phyloP scores from a whole-genome alignment of 2,113 vertebrate species.

The Acrocephalus kingi region DNA sequence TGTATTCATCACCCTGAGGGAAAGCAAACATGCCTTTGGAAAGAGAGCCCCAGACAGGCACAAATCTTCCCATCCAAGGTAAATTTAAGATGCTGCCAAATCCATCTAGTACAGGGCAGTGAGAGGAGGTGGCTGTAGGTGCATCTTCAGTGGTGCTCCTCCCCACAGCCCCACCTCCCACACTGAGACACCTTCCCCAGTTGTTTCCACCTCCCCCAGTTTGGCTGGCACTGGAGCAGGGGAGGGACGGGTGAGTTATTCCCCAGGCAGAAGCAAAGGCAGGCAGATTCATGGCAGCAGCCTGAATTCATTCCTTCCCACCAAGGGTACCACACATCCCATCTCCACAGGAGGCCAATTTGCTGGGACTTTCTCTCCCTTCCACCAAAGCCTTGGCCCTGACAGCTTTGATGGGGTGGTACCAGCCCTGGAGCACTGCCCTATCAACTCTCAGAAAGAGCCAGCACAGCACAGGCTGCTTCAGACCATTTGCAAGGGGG shows the following conservation, averaged over 20 bases:
- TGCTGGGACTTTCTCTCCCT: slow-evolving; percentile 35
- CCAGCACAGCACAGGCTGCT: not conserved
- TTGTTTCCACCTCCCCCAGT: not conserved
- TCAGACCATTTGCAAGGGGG: not conserved
- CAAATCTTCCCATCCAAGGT: slow-evolving; percentile 15
- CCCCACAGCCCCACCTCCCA: not conserved
- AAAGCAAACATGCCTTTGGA: slow-evolving; percentile 40
- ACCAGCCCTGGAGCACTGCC: not conserved
- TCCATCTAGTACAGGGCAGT: not conserved
- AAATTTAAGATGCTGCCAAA: not conserved
- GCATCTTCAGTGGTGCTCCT: not conserved
- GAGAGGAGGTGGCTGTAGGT: not conserved
- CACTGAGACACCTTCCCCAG: not conserved
- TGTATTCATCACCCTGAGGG: slow-evolving; percentile 8
- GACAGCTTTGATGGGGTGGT: not conserved
- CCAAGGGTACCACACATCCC: slow-evolving; percentile 11
- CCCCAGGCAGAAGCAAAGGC: not conserved
- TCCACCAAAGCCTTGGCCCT: not conserved
- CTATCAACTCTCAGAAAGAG: not conserved
- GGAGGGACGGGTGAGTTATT: not conserved
- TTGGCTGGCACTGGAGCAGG: not conserved
- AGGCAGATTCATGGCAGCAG: slow-evolving; percentile 38
- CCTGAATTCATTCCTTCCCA: slow-evolving; percentile 17
- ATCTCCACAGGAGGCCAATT: slow-evolving; percentile 36
- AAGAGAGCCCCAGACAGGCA: not conserved